Base-by-base conservation (phyloP, 2,113 vertebrate species). In the Pyrgilauda ruficollis region DNA sequence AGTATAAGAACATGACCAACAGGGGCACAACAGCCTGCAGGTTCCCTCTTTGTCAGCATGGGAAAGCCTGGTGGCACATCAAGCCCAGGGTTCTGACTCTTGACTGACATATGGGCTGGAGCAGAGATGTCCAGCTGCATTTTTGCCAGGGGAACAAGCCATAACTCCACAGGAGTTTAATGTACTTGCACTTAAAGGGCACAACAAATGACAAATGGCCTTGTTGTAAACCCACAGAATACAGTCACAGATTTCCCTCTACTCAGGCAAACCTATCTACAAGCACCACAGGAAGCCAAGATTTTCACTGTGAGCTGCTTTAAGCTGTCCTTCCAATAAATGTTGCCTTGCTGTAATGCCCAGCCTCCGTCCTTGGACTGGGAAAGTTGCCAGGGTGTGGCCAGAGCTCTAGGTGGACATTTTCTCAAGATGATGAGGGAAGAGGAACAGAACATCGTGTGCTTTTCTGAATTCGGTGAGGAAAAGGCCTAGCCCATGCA, bases 331-430 rank as follows among this genome's bases (percentile, higher is more conserved):
- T 96, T 94, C 35, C 64, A 78, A 89, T 72, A 89, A 87, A 78
- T 44, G 37, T 81, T 81, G 47, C 73, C 33, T 81, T 84, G 68
- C 68, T 87, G 5, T 91, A 94, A 47, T 64, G 76, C 44, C 73
- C 4, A 21, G 52, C 30, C 80, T 92, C 78, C 3, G 62, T 94
- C 90, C 82, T 93, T 89, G 63, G 61, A 8, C 83, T 94, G 83
- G 93, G 93, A 94, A 90, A 49, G 44, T 47, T 94, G 89, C 89
- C 86, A 89, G 81, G 87, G 47, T 67, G 67, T 89, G 91, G 83
- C 56, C 80, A 84, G 90, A 90, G 61, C 56, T 94, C 73, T 78
- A 86, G 86, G 68, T 52, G 35, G 77, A 74, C 35, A 4, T 87
- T 92, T 91, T 84, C 55, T 92, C 52, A 84, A 67, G 89, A 86